Conservation (phyloP, 2,888 invertebrate species). For the Silvanus unidentatus region DNA sequence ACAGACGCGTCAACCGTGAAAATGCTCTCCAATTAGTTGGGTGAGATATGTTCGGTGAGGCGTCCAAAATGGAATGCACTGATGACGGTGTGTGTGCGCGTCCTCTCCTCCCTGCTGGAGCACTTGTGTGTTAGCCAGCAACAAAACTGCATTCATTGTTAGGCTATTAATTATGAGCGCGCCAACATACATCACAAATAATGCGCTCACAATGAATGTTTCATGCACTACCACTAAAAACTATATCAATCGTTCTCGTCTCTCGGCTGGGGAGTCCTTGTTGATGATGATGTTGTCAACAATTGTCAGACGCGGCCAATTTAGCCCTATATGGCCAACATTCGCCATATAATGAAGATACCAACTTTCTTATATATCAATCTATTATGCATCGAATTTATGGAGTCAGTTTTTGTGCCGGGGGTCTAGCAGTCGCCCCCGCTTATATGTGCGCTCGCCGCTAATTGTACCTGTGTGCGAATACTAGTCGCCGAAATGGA, state of each 20-base stretch:
- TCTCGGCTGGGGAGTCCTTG: constrained; percentile 37
- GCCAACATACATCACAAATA: constrained; percentile 31
- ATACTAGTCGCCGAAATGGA: not conserved
- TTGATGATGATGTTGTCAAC: constrained; percentile 46
- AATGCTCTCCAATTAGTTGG: constrained; percentile 45
- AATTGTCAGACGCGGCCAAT: constrained; percentile 43
- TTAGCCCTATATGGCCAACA: constrained; percentile 46
- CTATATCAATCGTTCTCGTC: constrained; percentile 32
- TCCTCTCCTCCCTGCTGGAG: not conserved
- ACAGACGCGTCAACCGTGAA: constrained; percentile 42
- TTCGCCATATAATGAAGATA: constrained; percentile 46
- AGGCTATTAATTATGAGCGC: constrained; percentile 26
- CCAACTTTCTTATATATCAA: constrained; percentile 41
- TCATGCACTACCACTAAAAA: constrained; percentile 39
- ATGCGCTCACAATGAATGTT: constrained; percentile 39
- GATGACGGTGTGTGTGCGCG: too few relatives aligned
- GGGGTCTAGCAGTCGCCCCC: constrained; percentile 35
- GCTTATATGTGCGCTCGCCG: constrained; percentile 22
- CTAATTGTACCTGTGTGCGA: constrained; percentile 27
- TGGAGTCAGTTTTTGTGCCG: constrained; percentile 40
- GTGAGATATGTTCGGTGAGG: constrained; percentile 39
- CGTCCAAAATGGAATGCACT: constrained; percentile 26
- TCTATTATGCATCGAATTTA: constrained; percentile 41
- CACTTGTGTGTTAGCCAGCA: not conserved
- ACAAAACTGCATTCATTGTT: constrained; percentile 14